Conservation (phyloP, 2,888 invertebrate species). For the Caenorhabditis wallacei region DNA sequence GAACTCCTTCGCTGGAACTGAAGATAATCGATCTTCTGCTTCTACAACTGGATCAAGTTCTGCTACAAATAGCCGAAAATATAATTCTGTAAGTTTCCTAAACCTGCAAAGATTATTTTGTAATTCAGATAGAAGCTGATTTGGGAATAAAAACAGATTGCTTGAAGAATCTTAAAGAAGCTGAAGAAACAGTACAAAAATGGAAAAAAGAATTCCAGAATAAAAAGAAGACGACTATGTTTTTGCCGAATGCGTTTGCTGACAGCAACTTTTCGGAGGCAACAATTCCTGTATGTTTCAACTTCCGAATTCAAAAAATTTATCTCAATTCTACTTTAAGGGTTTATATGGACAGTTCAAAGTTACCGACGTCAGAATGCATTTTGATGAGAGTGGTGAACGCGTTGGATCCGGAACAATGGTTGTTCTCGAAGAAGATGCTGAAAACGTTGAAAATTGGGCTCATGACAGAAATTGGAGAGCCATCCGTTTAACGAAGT, state of each 20-base stretch:
- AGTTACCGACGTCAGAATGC: not conserved
- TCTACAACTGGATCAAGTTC: not conserved
- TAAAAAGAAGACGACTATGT: not conserved
- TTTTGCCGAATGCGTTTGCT: not conserved
- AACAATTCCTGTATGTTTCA: not conserved
- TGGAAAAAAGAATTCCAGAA: not conserved
- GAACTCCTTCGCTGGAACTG: not conserved
- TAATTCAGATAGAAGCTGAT: conserved; percentile 4
- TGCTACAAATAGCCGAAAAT: not conserved
- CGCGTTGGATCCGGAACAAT: conserved; percentile 8
- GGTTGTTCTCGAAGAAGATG: not conserved
- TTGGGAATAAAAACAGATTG: not conserved
- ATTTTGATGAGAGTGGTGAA: conserved; percentile 1
- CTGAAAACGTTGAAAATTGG: not conserved
- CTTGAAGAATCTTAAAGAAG: too few relatives aligned
- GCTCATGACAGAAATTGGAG: too few relatives aligned
- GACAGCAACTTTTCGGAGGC: not conserved
- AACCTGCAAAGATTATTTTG: not conserved
- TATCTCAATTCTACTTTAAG: not conserved
- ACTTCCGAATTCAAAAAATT: not conserved
- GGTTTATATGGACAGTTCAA: not conserved
- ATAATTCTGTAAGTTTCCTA: not conserved
- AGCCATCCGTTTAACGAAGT: too few relatives aligned
- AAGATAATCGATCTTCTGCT: not conserved
- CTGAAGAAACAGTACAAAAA: not conserved